Percentiles rank a stretch among this genome's conserved stretches.
Conservation (phyloP, 2,888 invertebrate genomes). For the Cosmia trapezina region DNA sequence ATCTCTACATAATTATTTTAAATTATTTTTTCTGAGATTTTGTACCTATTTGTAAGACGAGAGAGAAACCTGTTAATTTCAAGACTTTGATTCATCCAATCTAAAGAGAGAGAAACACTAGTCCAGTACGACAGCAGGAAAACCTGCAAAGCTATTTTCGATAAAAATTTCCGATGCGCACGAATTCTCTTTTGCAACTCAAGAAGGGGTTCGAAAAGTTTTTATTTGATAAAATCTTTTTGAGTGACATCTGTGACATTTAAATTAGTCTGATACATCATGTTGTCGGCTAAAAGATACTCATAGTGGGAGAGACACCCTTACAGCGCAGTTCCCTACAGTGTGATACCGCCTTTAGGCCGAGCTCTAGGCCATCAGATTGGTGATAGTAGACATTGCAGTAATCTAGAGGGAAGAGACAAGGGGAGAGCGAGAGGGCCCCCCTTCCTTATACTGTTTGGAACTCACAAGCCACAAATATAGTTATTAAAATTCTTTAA, state of each 20-base stretch:
- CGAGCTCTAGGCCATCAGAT: not conserved
- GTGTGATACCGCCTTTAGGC: conserved; percentile 6
- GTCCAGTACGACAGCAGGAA: not conserved
- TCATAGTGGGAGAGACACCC: not conserved
- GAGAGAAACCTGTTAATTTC: too few relatives aligned
- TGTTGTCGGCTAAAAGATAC: not conserved
- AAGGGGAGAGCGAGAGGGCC: not conserved
- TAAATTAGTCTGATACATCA: conserved; percentile 49
- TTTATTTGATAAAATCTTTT: conserved; percentile 38
- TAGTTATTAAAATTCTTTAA: conserved; percentile 11
- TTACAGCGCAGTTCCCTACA: not conserved
- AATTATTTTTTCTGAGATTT: too few relatives aligned
- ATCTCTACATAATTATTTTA: too few relatives aligned
- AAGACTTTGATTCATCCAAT: too few relatives aligned
- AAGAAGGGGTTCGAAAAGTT: conserved; percentile 47
- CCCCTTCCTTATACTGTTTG: not conserved
- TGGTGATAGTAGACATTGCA: not conserved
- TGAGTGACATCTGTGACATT: conserved; percentile 55
- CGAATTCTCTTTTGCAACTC: conserved; percentile 20
- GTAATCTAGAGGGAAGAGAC: not conserved
- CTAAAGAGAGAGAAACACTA: too few relatives aligned
- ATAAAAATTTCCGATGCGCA: conserved; percentile 9
- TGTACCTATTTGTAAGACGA: too few relatives aligned
- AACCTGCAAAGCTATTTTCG: not conserved
- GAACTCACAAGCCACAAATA: not conserved